Evolutionary conservation across 1,140 invertebrate genomes (phyloP), one percentile per base, ranked within the genome.

Genomic region (Maniola jurtina): DNA sequence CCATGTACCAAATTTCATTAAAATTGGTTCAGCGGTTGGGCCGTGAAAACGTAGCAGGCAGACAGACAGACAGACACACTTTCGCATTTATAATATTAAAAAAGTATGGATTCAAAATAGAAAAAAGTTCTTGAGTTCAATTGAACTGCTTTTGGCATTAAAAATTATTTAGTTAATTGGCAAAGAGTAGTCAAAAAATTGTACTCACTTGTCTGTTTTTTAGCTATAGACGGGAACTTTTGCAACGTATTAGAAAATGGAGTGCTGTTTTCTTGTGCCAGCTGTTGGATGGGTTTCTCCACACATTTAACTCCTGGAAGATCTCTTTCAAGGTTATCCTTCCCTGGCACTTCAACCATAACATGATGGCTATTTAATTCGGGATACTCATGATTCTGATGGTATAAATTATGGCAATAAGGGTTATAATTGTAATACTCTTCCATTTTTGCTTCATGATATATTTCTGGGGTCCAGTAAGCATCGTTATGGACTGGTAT

Each of bases 371-470:
- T 60, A 7, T 68, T 54, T 38, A 76, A 54, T 11, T 80, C 81
- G n/a, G 62, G 25, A 68, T 84, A 86, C 10, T 90, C 86, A 35
- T 83, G 79, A 57, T 75, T 82, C 16, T 87, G 86, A 63, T 87
- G 84, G 56, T 88, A 86, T 5, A 85, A 50, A 56, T 84, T 87
- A 58, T 83, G 84, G 56, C 81, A 84, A 54, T 88, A 88, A 0
- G 77, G 77, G 62, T 83, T 86, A 60, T 86, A 86, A 52, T 79
- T 80, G 36, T 88, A 88, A 66, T 84, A 88, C 9, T 88, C 84
- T 1, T 88, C 84, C 6, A 81, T 73, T 75, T 85, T 86, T 5
- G 75, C 71, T 7, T 89, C 87, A 40, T 85, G 80, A 52, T 84
- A 84, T 0, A 73, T 42, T 3, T 88, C 86, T 10, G 79, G 80